A percentile compares a stretch with the other conserved stretches of the same genome.
Conservation (phyloP, 2,888 invertebrate genomes). For the Leptinotarsa juncta region DNA sequence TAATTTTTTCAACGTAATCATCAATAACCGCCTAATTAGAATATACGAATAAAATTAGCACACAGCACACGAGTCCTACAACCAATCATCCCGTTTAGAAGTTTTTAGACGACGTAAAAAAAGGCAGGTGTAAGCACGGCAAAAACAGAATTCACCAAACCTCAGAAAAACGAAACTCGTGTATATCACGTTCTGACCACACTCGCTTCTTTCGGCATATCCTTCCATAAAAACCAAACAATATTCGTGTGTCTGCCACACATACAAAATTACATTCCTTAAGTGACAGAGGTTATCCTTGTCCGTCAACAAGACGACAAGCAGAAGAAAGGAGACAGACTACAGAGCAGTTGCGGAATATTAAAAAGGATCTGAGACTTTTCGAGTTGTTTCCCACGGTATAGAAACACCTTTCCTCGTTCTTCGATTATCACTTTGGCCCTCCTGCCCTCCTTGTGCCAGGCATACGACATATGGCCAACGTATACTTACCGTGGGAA, state of each 20-base stretch:
- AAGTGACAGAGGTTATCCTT: conserved; percentile 26
- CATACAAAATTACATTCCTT: conserved; percentile 42
- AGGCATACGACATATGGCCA: conserved; percentile 61
- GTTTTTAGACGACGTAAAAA: background rate
- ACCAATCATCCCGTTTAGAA: background rate
- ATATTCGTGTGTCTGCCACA: conserved; percentile 49
- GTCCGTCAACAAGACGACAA: conserved; percentile 17
- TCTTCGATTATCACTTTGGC: conserved; percentile 56
- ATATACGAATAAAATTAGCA: background rate
- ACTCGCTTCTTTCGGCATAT: conserved; percentile 44
- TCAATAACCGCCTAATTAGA: background rate
- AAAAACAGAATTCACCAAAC: conserved; percentile 17
- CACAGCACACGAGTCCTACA: background rate
- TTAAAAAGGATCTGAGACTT: conserved; percentile 47
- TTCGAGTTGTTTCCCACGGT: conserved; percentile 54
- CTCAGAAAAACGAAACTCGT: conserved; percentile 42
- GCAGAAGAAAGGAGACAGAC: conserved; percentile 30
- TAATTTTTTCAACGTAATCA: background rate
- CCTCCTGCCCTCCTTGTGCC: conserved; percentile 51
- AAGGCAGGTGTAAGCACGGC: background rate
- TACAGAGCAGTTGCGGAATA: conserved; percentile 48
- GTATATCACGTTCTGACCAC: conserved; percentile 55
- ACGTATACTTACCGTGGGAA: conserved; percentile 58
- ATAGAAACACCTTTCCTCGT: conserved; percentile 52
- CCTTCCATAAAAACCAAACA: conserved; percentile 44